phyloP scores from a whole-genome alignment of 2,113 vertebrate species.

The Bettongia penicillata region DNA sequence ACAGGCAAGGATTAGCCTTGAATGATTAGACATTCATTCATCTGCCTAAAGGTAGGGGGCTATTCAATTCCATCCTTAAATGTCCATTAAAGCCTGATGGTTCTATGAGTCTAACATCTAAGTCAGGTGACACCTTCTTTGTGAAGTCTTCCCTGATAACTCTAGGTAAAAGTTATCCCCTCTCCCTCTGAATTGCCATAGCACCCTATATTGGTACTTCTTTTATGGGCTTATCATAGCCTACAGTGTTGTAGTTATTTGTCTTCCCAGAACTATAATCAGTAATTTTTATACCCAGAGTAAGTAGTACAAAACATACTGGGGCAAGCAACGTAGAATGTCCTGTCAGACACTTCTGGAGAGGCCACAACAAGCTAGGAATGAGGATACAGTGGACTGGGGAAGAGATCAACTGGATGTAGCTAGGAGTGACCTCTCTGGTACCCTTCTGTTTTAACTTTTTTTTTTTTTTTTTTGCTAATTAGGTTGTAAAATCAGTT shows the following conservation, averaged over 20 bases:
- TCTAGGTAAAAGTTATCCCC: not conserved
- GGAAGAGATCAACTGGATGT: not conserved
- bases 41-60: not conserved
- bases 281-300: not conserved
- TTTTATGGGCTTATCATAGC: not conserved
- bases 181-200: not conserved
- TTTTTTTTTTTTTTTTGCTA: not conserved
- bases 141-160: not conserved
- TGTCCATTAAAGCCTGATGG: not conserved
- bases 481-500: not conserved
- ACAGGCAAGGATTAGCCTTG: not conserved
- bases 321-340: not conserved
- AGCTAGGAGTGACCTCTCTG: not conserved
- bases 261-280: not conserved
- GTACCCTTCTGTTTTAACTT: not conserved
- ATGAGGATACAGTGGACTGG: not conserved
- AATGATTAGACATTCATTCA: not conserved
- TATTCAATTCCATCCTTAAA: not conserved
- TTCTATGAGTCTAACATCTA: not conserved
- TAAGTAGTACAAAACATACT: not conserved
- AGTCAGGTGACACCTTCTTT: not conserved
- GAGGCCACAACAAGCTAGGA: not conserved
- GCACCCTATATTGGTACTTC: not conserved
- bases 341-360: not conserved
- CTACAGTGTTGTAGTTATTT: not conserved